A percentile compares a stretch with the other conserved stretches of the same genome.
These are phyloP conservation scores for Chaunax sp. DNA, from an alignment of 2,797 vertebrate genomes.

Conservation along the genomic window DNA sequence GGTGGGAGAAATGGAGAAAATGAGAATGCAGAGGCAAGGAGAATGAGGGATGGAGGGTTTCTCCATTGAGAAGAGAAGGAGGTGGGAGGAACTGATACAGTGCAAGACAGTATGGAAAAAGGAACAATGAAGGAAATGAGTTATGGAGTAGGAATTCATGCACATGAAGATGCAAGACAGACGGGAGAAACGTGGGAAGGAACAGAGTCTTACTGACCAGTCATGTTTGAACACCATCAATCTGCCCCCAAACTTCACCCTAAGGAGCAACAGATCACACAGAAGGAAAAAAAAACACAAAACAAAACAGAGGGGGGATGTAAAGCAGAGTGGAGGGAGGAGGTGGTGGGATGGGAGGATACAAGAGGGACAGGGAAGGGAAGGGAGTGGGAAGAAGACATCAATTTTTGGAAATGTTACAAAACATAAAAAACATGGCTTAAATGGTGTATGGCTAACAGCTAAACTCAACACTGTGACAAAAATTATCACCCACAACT, in stretches of 20 bases:
- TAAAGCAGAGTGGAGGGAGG: constrained; percentile 21
- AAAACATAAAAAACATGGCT: background rate
- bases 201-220: constrained; percentile 50
- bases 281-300: constrained; percentile 38
- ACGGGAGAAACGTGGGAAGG: constrained; percentile 41
- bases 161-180: constrained; percentile 35
- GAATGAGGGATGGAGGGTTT: constrained; percentile 40
- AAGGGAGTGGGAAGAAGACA: constrained; percentile 24
- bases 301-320: constrained; percentile 31
- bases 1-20: constrained; percentile 7
- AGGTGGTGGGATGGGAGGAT: constrained; percentile 20
- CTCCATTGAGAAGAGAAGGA: constrained; percentile 18
- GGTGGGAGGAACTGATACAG: constrained; percentile 37
- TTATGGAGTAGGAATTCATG: constrained; percentile 37
- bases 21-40: constrained; percentile 23
- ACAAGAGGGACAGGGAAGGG: constrained; percentile 3
- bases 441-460: no score
- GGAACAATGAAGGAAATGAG: constrained; percentile 38
- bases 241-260: constrained; percentile 62
- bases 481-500: background rate
- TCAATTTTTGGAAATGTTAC: background rate
- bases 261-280: constrained; percentile 67
- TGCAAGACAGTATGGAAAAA: constrained; percentile 31
- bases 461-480: background rate
- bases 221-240: constrained; percentile 56